Conservation (phyloP, 2,888 invertebrate species). For the Drosophila atroscutellata region DNA sequence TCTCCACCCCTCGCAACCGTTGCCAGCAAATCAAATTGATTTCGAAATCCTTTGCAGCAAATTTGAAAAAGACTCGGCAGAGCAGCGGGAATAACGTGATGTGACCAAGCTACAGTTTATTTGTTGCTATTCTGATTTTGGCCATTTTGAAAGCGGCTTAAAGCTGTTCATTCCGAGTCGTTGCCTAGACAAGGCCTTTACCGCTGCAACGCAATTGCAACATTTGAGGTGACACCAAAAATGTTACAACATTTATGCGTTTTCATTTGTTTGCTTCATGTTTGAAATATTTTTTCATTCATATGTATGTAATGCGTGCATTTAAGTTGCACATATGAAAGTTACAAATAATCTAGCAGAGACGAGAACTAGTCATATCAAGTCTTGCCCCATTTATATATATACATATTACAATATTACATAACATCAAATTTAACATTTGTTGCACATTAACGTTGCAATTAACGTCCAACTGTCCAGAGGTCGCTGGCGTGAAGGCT, state of each 20-base stretch:
- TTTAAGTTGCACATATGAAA: background rate
- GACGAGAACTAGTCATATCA: background rate
- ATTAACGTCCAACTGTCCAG: too few relatives aligned
- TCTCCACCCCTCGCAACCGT: background rate
- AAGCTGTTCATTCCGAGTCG: constrained; percentile 75
- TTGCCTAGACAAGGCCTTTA: constrained; percentile 43
- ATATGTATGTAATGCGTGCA: background rate
- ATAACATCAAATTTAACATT: too few relatives aligned
- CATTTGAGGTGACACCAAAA: constrained; percentile 25
- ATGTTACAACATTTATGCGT: constrained; percentile 18
- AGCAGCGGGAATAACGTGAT: constrained; percentile 13
- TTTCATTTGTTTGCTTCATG: background rate
- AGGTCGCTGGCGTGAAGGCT: too few relatives aligned
- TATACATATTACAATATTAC: too few relatives aligned
- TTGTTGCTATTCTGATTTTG: constrained; percentile 58
- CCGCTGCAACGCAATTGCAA: constrained; percentile 19
- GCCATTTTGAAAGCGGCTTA: constrained; percentile 75
- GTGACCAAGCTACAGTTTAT: constrained; percentile 34
- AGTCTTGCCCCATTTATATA: background rate
- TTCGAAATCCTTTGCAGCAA: constrained; percentile 66
- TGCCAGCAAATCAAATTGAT: constrained; percentile 73
- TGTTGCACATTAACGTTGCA: too few relatives aligned
- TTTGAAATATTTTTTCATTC: background rate
- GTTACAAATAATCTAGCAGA: background rate
- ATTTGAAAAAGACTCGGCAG: constrained; percentile 36